A percentile compares a stretch with the other conserved stretches of the same genome.
Evolutionary conservation across 35 echinoderm and acorn worm genomes (phyloP).

Genomic region (Lytechinus variegatus): DNA sequence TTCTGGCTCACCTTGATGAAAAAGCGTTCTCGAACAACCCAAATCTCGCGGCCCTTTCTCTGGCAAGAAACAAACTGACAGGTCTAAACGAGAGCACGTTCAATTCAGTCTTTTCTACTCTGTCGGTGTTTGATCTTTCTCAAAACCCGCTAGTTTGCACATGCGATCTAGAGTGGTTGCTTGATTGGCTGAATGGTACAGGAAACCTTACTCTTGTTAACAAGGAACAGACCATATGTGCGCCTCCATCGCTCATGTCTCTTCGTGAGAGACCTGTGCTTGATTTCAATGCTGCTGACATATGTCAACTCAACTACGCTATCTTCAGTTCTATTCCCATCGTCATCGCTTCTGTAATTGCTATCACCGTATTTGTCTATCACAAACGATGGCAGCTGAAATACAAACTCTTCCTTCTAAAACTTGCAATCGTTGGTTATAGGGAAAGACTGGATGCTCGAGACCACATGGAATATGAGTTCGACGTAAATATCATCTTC

Average conservation of each 20-base stretch:
- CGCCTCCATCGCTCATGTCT: neutral
- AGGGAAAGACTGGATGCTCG: neutral
- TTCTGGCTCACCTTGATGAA: neutral
- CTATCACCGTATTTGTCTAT: neutral
- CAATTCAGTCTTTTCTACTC: neutral
- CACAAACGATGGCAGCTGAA: slow-evolving; percentile 9
- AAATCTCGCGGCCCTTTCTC: neutral
- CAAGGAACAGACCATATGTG: neutral
- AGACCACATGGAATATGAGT: neutral
- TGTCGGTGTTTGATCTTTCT: neutral
- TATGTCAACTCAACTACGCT: neutral
- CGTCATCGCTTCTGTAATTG: neutral
- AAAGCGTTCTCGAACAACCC: neutral
- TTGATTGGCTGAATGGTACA: neutral
- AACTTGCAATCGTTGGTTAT: neutral
- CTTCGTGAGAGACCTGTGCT: neutral
- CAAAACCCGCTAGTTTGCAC: neutral
- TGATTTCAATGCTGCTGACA: neutral
- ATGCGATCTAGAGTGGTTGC: neutral
- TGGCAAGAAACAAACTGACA: neutral
- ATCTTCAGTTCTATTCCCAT: neutral
- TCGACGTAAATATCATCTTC: slow-evolving; percentile 26
- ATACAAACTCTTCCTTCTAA: slow-evolving; percentile 18
- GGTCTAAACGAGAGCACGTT: neutral
- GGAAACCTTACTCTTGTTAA: neutral